Base-by-base conservation (phyloP, 2,113 vertebrate genomes). In the Catharus fuscescens region DNA sequence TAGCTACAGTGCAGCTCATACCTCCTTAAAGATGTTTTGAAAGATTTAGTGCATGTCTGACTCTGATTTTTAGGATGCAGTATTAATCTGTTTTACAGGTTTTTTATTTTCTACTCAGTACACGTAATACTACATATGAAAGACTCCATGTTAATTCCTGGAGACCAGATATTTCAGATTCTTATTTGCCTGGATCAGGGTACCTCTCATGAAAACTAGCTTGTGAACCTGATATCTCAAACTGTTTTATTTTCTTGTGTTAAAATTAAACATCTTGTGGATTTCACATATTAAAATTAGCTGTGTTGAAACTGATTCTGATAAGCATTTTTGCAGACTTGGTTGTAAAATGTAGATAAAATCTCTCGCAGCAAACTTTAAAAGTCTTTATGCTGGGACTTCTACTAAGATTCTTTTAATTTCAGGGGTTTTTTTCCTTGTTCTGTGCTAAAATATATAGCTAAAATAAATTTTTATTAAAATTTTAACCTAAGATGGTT, bases 311-410 rank as follows among this genome's bases (percentile, higher is more conserved):
- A 70, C 20, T 73, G 24, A 3, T 66, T 80, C 38, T 88, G 77
- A 93, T 88, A 91, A 89, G 12, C 7, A 78, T 64, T 48, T 91
- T 88, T 69, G 28, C 34, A 88, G 77, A 53, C 28, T 65, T 89
- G 15, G 11, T 74, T 84, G 56, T 59, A 88, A 89, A 94, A 84
- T 31, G 16, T 64, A 81, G 48, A 95, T 95, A 52, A 78, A 93
- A 95, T 92, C 44, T 87, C 54, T 53, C 53, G 32, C 44, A 67
- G 21, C 14, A 86, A 74, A 57, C 9, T 54, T 90, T 73, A 54
- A 73, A 86, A 34, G 4, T 73, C 5, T 77, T 88, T 83, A 36
- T 71, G 7, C 8, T 89, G 13, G 17, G 15, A 28, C 26, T 60
- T 93, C 26, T 86, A 45, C 15, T 54, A 70, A 59, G 40, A 73